Base-by-base conservation (phyloP, 2,113 vertebrate genomes). In the Notarius lentiginosus region DNA sequence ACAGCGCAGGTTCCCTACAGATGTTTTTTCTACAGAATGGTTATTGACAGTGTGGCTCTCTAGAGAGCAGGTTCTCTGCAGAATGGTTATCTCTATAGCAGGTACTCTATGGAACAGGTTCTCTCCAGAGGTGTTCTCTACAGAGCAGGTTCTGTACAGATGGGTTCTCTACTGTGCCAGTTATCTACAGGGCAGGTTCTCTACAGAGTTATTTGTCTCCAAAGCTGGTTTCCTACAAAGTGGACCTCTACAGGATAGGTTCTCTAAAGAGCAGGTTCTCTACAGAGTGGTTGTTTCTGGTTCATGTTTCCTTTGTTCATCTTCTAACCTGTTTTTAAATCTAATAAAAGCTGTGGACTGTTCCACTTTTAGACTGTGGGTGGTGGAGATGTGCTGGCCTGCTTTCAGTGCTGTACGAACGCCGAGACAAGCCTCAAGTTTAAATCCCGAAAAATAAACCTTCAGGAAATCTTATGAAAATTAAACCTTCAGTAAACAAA, bases 321-420 rank as follows among this genome's bases (percentile, higher is more conserved):
- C 79, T 87, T 73, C 73, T 90, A 90, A 88, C 89, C 89, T 90
- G 87, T 90, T 90, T 88, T 86, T 73, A 83, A 85, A 80, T 65
- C 89, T 88, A 88, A 87, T 88, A 89, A 87, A 89, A 88, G 83
- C 70, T 51, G 63, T 83, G 83, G 72, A 84, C 53, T 55, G 81
- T 79, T 90, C 89, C 87, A 88, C 82, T 87, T 87, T 90, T 85
- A 85, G 85, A 87, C 77, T 79, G 89, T 87, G 89, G 87, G 87
- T 87, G 89, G 87, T 90, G 87, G 82, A 88, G 87, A 72, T 34
- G 80, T 89, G 79, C 76, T 83, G 89, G 83, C 87, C 77, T 79
- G 53, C 53, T 79, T 79, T 79, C 77, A 79, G 77, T 0, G 8
- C 77, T 22, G 73, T 6, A 15, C 12, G 17, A 51, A 47, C 73